Base-by-base conservation (phyloP, 2,888 invertebrate genomes). In the Brachypterus glaber region DNA sequence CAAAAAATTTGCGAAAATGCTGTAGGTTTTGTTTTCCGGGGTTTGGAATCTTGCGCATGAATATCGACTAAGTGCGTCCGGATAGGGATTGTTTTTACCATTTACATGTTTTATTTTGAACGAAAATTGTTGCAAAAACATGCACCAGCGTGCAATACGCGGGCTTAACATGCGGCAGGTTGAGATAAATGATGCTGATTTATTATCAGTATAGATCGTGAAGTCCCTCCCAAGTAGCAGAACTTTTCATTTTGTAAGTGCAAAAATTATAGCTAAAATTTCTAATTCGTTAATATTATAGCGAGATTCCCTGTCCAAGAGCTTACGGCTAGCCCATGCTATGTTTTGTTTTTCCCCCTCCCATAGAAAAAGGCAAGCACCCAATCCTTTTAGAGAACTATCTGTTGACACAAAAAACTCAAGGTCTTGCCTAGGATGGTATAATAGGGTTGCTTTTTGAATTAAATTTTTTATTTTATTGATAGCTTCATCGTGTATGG, bases 111-210 rank as follows among this genome's bases (percentile, higher is more conserved):
- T 14, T 3, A 43, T 36, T 7, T 30, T 30, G 8, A 40, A 31
- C 27, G 45, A 32, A 34, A 39, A 49, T 21, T 51, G 45, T 21
- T 50, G 51, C 2, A 51, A 11, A 3, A 37, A 36, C 7, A 50
- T 26, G 1, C 35, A 36, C 45, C 46, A 51, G 16, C 46, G 14
- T 2, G 37, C 35, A 4, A 50, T 35, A 16, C 49, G 24, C 3
- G 43, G 31, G 1, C 41, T 37, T 1, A 45, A 17, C 3, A 48
- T 13, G 3, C 48, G 16, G 30, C 49, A 48, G 2, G 38, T 45
- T 8, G 34, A 36, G 5, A 51, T 13, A 26, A 40, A 50, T 0
- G 36, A 25, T n/a, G 44, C 14, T 1, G 48, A 38, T 5, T 36
- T 33, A 21, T 47, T 45, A 13, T 50, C 50, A 0, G 45, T 43